Evolutionary conservation across 2,797 vertebrate species (phyloP).

Genomic region (Pantherophis alleghaniensis): DNA sequence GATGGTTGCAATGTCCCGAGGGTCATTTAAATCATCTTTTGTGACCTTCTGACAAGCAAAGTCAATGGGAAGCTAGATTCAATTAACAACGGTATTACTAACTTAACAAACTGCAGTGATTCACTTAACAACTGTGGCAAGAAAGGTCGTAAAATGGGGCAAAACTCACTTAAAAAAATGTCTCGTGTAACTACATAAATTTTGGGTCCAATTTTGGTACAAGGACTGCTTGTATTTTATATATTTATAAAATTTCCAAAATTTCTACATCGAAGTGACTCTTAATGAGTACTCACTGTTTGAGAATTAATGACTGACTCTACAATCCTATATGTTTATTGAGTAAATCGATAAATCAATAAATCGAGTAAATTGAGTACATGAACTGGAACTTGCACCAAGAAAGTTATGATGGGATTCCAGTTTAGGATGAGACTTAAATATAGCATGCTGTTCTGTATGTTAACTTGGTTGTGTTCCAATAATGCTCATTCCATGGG

Average conservation of each 20-base stretch:
- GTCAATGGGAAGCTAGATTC: background rate
- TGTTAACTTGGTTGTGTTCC: background rate
- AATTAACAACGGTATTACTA: background rate
- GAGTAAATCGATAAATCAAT: background rate
- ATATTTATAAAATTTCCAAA: background rate
- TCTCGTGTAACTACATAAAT: background rate
- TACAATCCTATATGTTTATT: background rate
- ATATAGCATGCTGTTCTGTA: background rate
- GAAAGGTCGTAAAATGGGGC: background rate
- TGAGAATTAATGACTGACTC: background rate
- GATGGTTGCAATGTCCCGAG: background rate
- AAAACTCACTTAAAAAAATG: background rate
- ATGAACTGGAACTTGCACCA: background rate
- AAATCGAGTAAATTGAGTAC: background rate
- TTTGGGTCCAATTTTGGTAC: background rate
- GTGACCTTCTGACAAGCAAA: background rate
- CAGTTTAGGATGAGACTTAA: background rate
- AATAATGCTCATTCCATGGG: background rate
- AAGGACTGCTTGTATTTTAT: background rate
- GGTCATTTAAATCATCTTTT: background rate
- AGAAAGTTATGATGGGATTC: background rate
- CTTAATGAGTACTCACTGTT: background rate
- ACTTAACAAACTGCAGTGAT: background rate
- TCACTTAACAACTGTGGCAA: background rate
- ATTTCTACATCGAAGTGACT: background rate